Base-by-base conservation (phyloP, 2,888 invertebrate genomes). In the Apoda limacodes region DNA sequence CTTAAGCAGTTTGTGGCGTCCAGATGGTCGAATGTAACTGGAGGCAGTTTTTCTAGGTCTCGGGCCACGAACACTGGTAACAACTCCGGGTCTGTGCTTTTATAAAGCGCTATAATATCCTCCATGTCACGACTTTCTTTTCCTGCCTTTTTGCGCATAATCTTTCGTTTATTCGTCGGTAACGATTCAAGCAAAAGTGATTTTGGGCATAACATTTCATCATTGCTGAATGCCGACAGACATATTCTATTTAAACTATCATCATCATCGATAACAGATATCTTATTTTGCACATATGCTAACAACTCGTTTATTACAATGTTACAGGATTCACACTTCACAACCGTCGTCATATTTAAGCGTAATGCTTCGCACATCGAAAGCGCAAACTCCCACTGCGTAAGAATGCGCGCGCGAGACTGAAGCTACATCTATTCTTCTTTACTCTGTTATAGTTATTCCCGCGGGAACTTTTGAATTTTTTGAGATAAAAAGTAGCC, bases 11-110 rank as follows among this genome's bases (percentile, higher is more conserved):
- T n/a, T n/a, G n/a, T n/a, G n/a, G n/a, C 13, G n/a, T 27, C 27
- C 3, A 27, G 5, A 11, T 27, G 19, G 12, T 19, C 27, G 6
- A 27, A 11, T 27, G 20, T 11, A 2, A 19, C 13, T 19, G 27
- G 27, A n/a, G 19, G 27, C 11, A 27, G 19, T 19, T 27, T 27
- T 19, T 27, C 11, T 20, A 27, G 20, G 10, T 27, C 10, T 6
- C 10, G 19, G 9, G 27, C 27, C 6, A 19, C 27, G 12, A 27
- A 27, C 2, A 27, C 12, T 19, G 27, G 27, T 6, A 27, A 20
- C 2, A 5, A 17, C n/a, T 27, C 27, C 9, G 27, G 27, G 9
- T 27, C 27, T n/a, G 12, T n/a, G 10, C 20, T 20, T 12, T 27
- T 27, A 13, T 20, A 27, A 3, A 27, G 6, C n/a, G 6, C 9